Percentiles rank a stretch among this genome's conserved stretches.
Evolutionary conservation across 2,113 vertebrate genomes (phyloP).

Genomic region (Urocynchramus pylzowi): DNA sequence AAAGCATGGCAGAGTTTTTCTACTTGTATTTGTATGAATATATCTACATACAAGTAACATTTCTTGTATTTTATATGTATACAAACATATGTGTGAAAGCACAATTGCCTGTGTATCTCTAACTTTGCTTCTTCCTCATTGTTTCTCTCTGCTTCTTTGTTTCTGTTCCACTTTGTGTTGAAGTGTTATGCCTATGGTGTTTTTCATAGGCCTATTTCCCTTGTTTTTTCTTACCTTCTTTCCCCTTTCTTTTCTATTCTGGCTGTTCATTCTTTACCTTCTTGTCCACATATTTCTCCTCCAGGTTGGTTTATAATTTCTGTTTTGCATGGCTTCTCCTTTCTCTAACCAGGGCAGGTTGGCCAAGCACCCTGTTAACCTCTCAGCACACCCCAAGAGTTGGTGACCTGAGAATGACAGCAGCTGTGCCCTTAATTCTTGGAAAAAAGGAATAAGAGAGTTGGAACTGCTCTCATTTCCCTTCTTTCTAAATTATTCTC

Average conservation of each 20-base stretch:
- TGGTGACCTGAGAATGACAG: background rate
- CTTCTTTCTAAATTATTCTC: background rate
- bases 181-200: background rate
- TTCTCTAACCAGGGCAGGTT: background rate
- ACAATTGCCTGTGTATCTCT: background rate
- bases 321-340: background rate
- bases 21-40: background rate
- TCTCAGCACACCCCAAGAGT: rapidly evolving
- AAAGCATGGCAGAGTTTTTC: background rate
- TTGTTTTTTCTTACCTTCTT: background rate
- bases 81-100: background rate
- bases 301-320: background rate
- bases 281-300: background rate
- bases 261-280: background rate
- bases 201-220: background rate
- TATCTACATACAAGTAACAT: background rate
- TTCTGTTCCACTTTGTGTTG: slow-evolving; percentile 36
- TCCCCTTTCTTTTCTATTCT: background rate
- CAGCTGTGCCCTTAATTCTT: background rate
- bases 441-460: background rate
- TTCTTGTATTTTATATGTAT: background rate
- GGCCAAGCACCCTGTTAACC: background rate
- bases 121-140: background rate
- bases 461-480: background rate
- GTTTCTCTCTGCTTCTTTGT: background rate